Base-by-base conservation (phyloP, 2,797 vertebrate species). In the Lepidocolaptes lacrymiger region DNA sequence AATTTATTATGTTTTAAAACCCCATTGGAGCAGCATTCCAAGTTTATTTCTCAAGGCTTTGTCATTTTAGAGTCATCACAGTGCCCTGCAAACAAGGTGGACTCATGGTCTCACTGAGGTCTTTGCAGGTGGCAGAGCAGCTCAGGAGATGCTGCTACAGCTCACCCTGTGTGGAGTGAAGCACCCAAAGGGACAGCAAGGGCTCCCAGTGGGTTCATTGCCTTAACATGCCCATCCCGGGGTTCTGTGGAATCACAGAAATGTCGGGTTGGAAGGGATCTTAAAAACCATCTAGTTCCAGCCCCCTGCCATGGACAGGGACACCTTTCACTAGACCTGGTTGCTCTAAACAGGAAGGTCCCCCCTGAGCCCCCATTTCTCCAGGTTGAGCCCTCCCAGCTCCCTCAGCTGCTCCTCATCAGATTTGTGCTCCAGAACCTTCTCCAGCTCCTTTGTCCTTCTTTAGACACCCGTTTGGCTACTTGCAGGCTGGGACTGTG, bases 401-500 rank as follows among this genome's bases (percentile, higher is more conserved):
- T 67, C 54, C 61, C 24, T 14, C 61, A 88, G 1, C 19, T 2
- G 0, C 39, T 59, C 14, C 46, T 34, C n/a, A n/a, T 30, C 44
- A 52, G 28, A 18, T 14, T 19, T 12, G 28, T 21, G 28, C 76
- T 59, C 46, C 68, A 81, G 34, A 32, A 32, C 46, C 39, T 54
- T 36, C 26, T 16, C 27, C 61, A 61, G 12, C 69, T 61, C 59
- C 11, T 13, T 1, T 37, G 28, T 39, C 23, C 37, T 34, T 18
- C 48, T 61, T 14, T 36, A 55, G 41, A 30, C 48, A 32, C 14
- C 14, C 55, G 10, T 48, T 32, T 59, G 26, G n/a, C 19, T 36
- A 21, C 55, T 11, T 8, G 7, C 2, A 6, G 68, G 43, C 2
- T 16, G 36, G 20, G 22, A 3, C 11, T 11, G 2, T 0, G 0